Evolutionary conservation across 2,113 vertebrate species (phyloP).

Genomic region (Saguinus midas): DNA sequence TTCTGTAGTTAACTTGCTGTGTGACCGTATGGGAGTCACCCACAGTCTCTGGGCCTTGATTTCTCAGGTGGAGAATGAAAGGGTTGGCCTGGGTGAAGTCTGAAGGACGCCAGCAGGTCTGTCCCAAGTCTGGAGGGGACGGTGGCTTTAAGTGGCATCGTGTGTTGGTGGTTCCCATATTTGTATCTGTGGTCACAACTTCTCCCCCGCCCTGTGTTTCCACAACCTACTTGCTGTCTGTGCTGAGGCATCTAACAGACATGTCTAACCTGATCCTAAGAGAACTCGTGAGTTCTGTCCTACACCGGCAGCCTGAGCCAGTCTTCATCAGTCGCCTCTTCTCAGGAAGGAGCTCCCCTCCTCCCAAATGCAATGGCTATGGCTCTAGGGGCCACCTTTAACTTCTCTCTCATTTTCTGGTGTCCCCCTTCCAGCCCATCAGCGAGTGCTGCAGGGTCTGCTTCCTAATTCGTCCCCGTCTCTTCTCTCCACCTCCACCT

Average conservation of each 20-base stretch:
- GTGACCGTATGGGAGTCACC: neutral
- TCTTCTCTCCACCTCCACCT: rapidly evolving
- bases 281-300: neutral
- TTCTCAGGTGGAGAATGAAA: neutral
- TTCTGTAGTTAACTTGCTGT: neutral
- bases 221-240: neutral
- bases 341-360: neutral
- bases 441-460: rapidly evolving
- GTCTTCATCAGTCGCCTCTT: neutral
- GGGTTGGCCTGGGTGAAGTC: neutral
- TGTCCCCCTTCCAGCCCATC: rapidly evolving
- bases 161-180: neutral
- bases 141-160: neutral
- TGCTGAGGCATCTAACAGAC: neutral
- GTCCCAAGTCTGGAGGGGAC: neutral
- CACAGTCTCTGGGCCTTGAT: neutral
- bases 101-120: neutral
- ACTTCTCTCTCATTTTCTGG: neutral
- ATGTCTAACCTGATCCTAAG: too few species aligned
- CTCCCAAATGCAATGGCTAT: rapidly evolving
- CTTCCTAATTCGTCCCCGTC: too few species aligned
- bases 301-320: rapidly evolving
- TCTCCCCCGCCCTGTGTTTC: rapidly evolving
- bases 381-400: rapidly evolving
- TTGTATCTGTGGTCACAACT: too few species aligned